phyloP scores from a whole-genome alignment of 2,113 vertebrate genomes.

The Centrocercus urophasianus region DNA sequence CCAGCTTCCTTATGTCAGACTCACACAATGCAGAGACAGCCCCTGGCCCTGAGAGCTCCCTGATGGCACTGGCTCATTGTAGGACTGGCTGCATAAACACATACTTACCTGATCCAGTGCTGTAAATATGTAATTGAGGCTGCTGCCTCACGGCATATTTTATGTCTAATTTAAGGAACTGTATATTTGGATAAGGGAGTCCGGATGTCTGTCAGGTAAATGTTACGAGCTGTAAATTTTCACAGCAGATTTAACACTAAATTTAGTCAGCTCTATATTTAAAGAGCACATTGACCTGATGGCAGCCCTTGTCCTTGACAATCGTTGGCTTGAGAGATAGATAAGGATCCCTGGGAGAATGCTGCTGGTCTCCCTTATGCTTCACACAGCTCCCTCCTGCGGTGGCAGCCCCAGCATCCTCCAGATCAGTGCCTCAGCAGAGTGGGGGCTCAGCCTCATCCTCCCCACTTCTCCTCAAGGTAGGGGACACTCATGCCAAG shows the following conservation, averaged over 20 bases:
- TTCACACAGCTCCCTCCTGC: background rate
- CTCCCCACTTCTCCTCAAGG: background rate
- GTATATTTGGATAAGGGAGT: constrained; percentile 8
- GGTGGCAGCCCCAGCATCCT: background rate
- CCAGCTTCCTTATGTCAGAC: background rate
- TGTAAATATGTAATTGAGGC: constrained; percentile 35
- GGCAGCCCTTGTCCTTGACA: background rate
- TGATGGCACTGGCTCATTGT: background rate
- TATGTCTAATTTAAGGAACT: constrained; percentile 49
- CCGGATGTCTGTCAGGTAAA: constrained; percentile 50
- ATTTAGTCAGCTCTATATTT: constrained; percentile 27
- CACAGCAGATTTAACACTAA: constrained; percentile 30
- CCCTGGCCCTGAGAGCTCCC: background rate
- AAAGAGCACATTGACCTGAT: constrained; percentile 13
- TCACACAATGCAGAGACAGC: background rate
- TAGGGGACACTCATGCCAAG: background rate
- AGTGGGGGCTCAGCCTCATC: background rate
- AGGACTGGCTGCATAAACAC: background rate
- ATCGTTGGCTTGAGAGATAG: background rate
- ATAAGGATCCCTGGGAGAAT: background rate
- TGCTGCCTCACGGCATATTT: constrained; percentile 5
- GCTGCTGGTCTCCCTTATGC: background rate
- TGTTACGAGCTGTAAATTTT: constrained; percentile 20
- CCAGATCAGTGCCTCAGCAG: too few relatives aligned
- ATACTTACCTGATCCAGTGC: background rate